A percentile compares a stretch with the other conserved stretches of the same genome.
These are phyloP conservation scores for Protula sp. DNA, from an alignment of 2,888 invertebrate species.

Conservation along the genomic window DNA sequence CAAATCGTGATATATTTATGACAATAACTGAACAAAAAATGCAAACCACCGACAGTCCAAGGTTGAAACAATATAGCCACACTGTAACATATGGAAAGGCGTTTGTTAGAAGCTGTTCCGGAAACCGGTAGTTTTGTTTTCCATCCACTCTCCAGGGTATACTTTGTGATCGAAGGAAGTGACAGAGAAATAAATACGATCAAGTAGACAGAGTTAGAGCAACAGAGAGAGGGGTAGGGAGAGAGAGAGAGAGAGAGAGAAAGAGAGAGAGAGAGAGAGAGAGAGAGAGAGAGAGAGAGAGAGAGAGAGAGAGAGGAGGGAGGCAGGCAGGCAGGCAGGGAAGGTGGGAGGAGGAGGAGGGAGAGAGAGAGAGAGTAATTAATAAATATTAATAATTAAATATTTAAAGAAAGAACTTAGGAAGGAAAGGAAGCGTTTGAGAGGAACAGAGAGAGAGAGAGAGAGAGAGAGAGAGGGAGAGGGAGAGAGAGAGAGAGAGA, in stretches of 20 bases:
- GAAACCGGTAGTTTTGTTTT: too few relatives aligned
- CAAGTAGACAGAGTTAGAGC: not conserved
- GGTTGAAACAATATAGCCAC: not conserved
- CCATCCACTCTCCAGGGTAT: too few relatives aligned
- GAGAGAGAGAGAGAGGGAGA: too few relatives aligned
- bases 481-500: too few relatives aligned
- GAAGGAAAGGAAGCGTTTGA: too few relatives aligned
- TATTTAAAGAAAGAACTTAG: too few relatives aligned
- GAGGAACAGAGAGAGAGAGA: too few relatives aligned
- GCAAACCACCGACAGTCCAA: not conserved
- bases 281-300: not conserved
- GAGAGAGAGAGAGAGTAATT: not conserved
- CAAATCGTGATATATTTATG: not conserved
- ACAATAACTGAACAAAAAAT: not conserved
- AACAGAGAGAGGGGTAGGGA: not conserved
- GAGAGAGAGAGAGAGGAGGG: not conserved
- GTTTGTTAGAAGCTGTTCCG: too few relatives aligned
- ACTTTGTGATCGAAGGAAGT: too few relatives aligned
- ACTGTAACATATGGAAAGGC: not conserved
- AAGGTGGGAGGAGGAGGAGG: too few relatives aligned
- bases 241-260: not conserved
- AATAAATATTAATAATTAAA: not conserved
- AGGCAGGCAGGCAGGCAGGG: too few relatives aligned
- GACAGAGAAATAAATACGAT: too few relatives aligned
- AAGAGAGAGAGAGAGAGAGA: not conserved